Conservation (phyloP, 2,113 vertebrate genomes). For the Sciurus niger region DNA sequence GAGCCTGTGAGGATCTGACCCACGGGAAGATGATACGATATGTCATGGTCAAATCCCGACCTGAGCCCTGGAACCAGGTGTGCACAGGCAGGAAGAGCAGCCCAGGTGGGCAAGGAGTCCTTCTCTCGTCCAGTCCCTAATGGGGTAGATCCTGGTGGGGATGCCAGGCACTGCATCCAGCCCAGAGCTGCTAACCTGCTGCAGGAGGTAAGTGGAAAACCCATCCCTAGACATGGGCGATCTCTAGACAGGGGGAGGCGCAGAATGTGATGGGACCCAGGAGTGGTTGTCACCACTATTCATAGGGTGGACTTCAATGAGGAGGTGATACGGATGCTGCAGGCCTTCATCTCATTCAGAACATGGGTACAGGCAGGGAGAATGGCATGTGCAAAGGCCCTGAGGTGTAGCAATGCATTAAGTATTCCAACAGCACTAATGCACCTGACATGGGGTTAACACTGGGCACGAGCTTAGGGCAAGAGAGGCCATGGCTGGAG, state of each 20-base stretch:
- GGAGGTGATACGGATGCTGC: background rate
- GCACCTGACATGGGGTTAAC: rapidly evolving
- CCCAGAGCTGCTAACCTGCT: background rate
- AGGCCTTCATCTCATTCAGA: background rate
- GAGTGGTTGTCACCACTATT: background rate
- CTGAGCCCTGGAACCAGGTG: too few relatives aligned
- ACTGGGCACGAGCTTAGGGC: background rate
- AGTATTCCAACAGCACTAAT: background rate
- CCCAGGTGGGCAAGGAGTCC: background rate
- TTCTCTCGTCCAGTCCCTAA: background rate
- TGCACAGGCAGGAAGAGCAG: too few relatives aligned
- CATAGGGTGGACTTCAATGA: background rate
- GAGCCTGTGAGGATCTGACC: background rate
- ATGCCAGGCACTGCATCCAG: background rate
- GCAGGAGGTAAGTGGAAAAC: background rate
- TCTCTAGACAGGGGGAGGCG: background rate
- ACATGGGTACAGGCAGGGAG: background rate
- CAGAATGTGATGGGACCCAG: background rate
- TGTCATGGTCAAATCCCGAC: background rate
- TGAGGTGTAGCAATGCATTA: background rate
- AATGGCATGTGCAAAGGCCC: background rate
- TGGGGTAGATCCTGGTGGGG: background rate
- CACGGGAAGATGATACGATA: background rate
- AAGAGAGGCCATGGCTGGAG: too few relatives aligned
- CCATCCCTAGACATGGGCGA: background rate